phyloP scores from a whole-genome alignment of 1,140 invertebrate genomes.

The Arion vulgaris region DNA sequence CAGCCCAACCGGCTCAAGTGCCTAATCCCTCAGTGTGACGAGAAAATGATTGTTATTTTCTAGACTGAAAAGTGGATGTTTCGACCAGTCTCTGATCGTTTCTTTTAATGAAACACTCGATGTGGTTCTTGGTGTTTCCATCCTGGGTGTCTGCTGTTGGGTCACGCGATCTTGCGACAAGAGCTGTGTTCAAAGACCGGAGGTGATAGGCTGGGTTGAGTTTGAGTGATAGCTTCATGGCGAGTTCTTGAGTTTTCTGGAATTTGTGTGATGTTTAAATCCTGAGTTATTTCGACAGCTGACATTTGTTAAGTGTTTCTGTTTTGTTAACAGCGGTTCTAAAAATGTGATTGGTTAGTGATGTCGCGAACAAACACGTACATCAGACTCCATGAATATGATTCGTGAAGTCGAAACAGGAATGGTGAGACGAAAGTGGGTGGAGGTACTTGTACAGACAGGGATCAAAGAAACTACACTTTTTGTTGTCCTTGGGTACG shows the following conservation, averaged over 20 bases:
- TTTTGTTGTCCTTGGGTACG: too few species aligned
- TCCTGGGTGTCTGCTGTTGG: not conserved
- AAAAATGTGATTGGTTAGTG: too few species aligned
- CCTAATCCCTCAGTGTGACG: not conserved
- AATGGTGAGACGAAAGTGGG: too few species aligned
- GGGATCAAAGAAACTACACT: too few species aligned
- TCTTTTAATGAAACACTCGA: not conserved
- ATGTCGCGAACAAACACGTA: too few species aligned
- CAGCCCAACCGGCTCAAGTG: not conserved
- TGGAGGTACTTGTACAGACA: too few species aligned
- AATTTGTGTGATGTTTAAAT: not conserved
- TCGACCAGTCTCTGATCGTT: not conserved
- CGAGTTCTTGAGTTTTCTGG: not conserved
- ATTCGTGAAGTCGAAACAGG: too few species aligned
- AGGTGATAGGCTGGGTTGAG: not conserved
- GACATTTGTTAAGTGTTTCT: too few species aligned
- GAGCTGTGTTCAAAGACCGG: not conserved
- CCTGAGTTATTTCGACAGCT: too few species aligned
- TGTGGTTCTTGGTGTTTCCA: not conserved
- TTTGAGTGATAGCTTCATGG: not conserved
- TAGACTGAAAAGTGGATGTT: not conserved
- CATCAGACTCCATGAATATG: too few species aligned
- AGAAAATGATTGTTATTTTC: not conserved
- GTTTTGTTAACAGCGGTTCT: too few species aligned
- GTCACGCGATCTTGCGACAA: not conserved